A percentile compares a stretch with the other conserved stretches of the same genome.
These are phyloP conservation scores for Delia radicum DNA, from an alignment of 1,140 invertebrate species.

Conservation along the genomic window DNA sequence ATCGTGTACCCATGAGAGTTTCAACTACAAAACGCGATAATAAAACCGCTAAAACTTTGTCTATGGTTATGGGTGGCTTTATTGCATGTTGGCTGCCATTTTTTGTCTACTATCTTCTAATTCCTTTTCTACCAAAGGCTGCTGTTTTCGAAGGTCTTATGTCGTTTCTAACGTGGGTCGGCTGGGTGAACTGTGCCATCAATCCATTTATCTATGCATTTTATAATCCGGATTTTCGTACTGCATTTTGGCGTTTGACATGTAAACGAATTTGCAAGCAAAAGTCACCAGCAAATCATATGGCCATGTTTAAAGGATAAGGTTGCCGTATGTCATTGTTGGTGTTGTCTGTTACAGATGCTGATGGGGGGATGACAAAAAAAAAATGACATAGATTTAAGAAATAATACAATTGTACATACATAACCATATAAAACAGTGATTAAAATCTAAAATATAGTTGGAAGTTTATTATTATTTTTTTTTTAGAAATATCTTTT, in stretches of 20 bases:
- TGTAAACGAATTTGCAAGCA: slow-evolving; percentile 54
- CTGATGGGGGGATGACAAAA: not conserved
- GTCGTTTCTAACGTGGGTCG: slow-evolving; percentile 85
- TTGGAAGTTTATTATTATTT: too few species aligned
- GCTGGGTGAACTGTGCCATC: slow-evolving; percentile 88
- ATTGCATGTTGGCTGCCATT: slow-evolving; percentile 89
- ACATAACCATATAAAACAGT: too few species aligned
- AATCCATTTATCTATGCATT: slow-evolving; percentile 88
- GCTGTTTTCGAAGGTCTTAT: slow-evolving; percentile 67
- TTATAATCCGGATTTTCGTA: slow-evolving; percentile 79
- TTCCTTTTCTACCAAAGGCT: slow-evolving; percentile 67
- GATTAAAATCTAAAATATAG: too few species aligned
- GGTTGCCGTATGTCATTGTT: not conserved
- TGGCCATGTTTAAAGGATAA: slow-evolving; percentile 49
- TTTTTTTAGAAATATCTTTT: too few species aligned
- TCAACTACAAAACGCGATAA: slow-evolving; percentile 72
- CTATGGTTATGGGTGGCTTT: slow-evolving; percentile 89
- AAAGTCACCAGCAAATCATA: slow-evolving; percentile 44
- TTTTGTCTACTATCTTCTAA: slow-evolving; percentile 82
- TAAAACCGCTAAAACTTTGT: slow-evolving; percentile 87
- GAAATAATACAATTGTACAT: too few species aligned
- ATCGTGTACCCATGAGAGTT: slow-evolving; percentile 58
- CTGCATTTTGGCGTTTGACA: slow-evolving; percentile 80
- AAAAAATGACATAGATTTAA: slow-evolving; percentile 1
- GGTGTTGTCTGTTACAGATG: not conserved